Percentiles rank a stretch among this genome's conserved stretches.
These are phyloP conservation scores for Pelodytes ibericus DNA, from an alignment of 2,797 vertebrate genomes.

Conservation along the genomic window DNA sequence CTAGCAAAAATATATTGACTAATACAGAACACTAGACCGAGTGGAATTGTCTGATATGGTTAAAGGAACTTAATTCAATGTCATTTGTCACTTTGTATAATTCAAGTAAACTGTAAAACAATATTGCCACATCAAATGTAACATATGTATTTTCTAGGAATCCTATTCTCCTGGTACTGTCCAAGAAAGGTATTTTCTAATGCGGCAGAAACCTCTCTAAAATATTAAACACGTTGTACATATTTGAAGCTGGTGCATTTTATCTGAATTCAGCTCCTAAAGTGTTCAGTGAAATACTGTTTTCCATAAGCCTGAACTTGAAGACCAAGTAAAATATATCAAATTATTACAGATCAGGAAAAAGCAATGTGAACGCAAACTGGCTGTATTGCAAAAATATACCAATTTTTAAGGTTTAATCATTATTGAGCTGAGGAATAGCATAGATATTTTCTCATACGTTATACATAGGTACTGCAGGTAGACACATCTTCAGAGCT, in stretches of 20 bases:
- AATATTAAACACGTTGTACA: conserved; percentile 15
- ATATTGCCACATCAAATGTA: conserved; percentile 21
- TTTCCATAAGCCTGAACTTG: neutral
- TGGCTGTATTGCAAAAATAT: neutral
- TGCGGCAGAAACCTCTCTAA: neutral
- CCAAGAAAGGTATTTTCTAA: neutral
- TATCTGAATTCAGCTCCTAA: neutral
- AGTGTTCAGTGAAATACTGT: neutral
- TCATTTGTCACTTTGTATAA: conserved; percentile 39
- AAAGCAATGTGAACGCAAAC: neutral
- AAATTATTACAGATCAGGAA: neutral
- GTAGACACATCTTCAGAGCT: too few species aligned
- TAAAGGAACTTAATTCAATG: conserved; percentile 22
- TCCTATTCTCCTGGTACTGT: neutral
- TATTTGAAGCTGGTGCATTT: neutral
- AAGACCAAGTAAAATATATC: neutral
- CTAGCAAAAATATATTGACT: conserved; percentile 12
- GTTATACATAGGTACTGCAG: too few species aligned
- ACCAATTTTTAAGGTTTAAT: neutral
- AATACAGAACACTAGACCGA: conserved; percentile 8
- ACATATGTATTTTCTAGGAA: conserved; percentile 32
- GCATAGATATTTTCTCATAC: too few species aligned
- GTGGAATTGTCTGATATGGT: neutral
- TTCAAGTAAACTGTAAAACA: conserved; percentile 16
- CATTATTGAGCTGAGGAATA: neutral